Percentiles rank a stretch among this genome's conserved stretches.
These are phyloP conservation scores for Criorhina ranunculi DNA, from an alignment of 2,888 invertebrate species.

Conservation along the genomic window DNA sequence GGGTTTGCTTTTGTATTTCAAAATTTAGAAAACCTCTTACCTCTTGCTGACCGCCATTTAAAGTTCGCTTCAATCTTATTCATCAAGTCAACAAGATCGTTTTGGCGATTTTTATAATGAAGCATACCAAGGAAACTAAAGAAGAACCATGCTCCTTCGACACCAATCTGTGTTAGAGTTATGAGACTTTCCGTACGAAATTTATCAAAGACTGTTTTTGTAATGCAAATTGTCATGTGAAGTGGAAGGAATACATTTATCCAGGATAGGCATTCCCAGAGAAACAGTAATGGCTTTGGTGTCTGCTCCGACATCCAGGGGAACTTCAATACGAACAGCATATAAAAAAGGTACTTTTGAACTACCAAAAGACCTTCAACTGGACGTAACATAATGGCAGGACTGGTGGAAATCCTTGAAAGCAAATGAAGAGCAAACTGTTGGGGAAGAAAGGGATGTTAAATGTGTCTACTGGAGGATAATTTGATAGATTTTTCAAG, in stretches of 20 bases:
- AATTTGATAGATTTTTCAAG: too few relatives aligned
- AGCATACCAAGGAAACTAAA: not conserved
- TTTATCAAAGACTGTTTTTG: not conserved
- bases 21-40: not conserved
- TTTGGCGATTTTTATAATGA: not conserved
- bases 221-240: not conserved
- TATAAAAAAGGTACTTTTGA: too few relatives aligned
- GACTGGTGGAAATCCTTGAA: too few relatives aligned
- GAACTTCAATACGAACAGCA: not conserved
- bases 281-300: too few relatives aligned
- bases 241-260: conserved; percentile 1
- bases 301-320: too few relatives aligned
- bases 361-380: too few relatives aligned
- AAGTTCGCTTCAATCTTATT: not conserved
- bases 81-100: not conserved
- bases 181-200: too few relatives aligned
- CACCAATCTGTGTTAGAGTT: not conserved
- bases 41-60: conserved; percentile 25
- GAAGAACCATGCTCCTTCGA: too few relatives aligned
- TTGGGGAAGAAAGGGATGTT: too few relatives aligned
- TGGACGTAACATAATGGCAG: too few relatives aligned
- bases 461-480: too few relatives aligned
- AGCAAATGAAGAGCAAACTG: too few relatives aligned
- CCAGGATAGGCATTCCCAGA: not conserved
- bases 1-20: not conserved